These are phyloP conservation scores for Sebastes schlegelii DNA, from an alignment of 2,113 vertebrate genomes.

Conservation along the genomic window DNA sequence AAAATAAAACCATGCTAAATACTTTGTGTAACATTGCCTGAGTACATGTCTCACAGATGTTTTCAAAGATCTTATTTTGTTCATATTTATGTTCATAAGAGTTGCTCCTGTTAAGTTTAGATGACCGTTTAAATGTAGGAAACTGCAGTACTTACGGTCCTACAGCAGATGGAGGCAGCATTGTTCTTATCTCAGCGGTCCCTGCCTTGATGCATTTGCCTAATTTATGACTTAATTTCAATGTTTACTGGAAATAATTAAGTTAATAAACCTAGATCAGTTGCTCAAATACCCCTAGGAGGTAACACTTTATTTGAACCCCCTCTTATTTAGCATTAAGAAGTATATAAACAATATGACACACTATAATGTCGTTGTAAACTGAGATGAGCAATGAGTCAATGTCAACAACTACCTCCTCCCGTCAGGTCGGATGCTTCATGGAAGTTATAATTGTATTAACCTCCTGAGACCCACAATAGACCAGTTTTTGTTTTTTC, in stretches of 20 bases:
- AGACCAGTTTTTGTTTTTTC: too few species aligned
- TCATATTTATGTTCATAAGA: neutral
- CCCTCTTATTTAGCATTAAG: neutral
- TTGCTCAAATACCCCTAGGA: neutral
- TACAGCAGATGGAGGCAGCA: slow-evolving; percentile 71
- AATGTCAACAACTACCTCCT: neutral
- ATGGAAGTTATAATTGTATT: neutral
- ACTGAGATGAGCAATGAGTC: neutral
- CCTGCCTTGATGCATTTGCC: slow-evolving; percentile 13
- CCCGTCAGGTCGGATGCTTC: neutral
- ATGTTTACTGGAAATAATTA: slow-evolving; percentile 1
- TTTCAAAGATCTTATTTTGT: neutral
- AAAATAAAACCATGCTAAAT: neutral
- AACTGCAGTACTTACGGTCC: slow-evolving; percentile 43
- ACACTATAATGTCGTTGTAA: neutral
- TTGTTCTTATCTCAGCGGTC: neutral
- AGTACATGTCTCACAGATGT: neutral
- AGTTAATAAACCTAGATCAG: neutral
- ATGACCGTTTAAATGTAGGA: neutral
- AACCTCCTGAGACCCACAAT: too few species aligned
- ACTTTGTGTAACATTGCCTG: neutral
- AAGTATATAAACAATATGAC: neutral
- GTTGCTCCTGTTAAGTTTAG: neutral
- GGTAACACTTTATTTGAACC: neutral
- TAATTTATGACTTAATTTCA: neutral